Evolutionary conservation across 1,140 invertebrate species (phyloP).

Genomic region (Drosophila mauritiana): DNA sequence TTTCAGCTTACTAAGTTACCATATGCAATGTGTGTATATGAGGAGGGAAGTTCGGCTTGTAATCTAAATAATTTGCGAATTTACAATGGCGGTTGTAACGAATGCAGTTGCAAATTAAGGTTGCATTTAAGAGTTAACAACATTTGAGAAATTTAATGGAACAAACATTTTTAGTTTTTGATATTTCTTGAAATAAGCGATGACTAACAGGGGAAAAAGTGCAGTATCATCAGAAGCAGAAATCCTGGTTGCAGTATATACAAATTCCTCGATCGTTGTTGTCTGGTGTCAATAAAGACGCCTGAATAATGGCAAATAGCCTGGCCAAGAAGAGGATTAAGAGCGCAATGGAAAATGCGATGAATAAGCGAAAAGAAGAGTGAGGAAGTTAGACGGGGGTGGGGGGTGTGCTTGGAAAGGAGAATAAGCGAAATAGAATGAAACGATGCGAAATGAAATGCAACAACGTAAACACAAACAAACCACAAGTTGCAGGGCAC

Average conservation of each 20-base stretch:
- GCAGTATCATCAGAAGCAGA: neutral
- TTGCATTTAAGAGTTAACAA: no score
- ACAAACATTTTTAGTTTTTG: no score
- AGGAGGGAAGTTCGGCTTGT: no score
- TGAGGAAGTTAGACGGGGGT: no score
- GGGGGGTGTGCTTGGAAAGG: no score
- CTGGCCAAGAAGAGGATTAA: constrained; percentile 21
- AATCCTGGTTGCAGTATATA: neutral
- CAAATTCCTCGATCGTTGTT: neutral
- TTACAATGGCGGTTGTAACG: no score
- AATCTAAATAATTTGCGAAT: no score
- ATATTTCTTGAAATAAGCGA: neutral
- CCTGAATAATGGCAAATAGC: constrained; percentile 47
- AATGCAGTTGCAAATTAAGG: no score
- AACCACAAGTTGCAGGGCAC: constrained; percentile 52
- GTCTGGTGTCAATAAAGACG: constrained; percentile 50
- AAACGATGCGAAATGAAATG: constrained; percentile 46
- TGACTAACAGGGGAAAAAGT: neutral
- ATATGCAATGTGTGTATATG: neutral
- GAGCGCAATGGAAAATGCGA: constrained; percentile 28
- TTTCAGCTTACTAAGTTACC: neutral
- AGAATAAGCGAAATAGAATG: constrained; percentile 45
- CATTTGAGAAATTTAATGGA: no score
- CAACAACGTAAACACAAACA: constrained; percentile 34
- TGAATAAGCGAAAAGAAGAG: constrained; percentile 24